phyloP scores from a whole-genome alignment of 1,140 invertebrate genomes.

The Drosophila sturtevanti region DNA sequence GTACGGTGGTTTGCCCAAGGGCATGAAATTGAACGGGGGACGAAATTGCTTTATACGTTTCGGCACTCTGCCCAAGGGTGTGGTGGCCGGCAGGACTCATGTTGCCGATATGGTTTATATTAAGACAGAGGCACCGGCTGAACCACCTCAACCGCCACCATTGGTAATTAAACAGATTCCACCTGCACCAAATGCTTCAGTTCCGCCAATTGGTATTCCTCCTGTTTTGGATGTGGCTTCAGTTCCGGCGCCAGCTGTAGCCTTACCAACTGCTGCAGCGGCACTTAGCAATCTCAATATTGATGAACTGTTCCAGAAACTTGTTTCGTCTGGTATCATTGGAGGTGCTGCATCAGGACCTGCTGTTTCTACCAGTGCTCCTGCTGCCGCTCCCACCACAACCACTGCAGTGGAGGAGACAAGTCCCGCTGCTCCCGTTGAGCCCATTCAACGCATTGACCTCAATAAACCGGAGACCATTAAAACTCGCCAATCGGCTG shows the following conservation, averaged over 20 bases:
- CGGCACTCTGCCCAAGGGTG: slow-evolving; percentile 89
- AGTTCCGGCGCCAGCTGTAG: slow-evolving; percentile 23
- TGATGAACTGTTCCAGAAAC: slow-evolving; percentile 91
- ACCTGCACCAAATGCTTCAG: neutral
- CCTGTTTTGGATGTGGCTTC: neutral
- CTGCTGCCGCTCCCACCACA: slow-evolving; percentile 17
- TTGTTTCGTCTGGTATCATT: slow-evolving; percentile 93
- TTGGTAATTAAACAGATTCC: slow-evolving; percentile 32
- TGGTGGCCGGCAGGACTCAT: slow-evolving; percentile 87
- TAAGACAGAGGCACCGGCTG: slow-evolving; percentile 79
- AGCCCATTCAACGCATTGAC: slow-evolving; percentile 85
- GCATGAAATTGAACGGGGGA: slow-evolving; percentile 90
- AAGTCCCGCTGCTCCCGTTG: slow-evolving; percentile 56
- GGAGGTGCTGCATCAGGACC: slow-evolving; percentile 63
- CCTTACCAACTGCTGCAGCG: slow-evolving; percentile 49
- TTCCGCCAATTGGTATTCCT: slow-evolving; percentile 14
- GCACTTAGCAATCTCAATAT: slow-evolving; percentile 86
- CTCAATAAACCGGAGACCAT: slow-evolving; percentile 88
- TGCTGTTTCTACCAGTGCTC: slow-evolving; percentile 36
- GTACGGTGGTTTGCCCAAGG: slow-evolving; percentile 96
- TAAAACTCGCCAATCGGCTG: slow-evolving; percentile 88
- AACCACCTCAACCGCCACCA: slow-evolving; percentile 60
- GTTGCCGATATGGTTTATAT: slow-evolving; percentile 87
- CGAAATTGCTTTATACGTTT: slow-evolving; percentile 93
- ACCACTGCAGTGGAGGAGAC: slow-evolving; percentile 17